Base-by-base conservation (phyloP, 2,797 vertebrate genomes). In the Phaenicophaeus curvirostris region DNA sequence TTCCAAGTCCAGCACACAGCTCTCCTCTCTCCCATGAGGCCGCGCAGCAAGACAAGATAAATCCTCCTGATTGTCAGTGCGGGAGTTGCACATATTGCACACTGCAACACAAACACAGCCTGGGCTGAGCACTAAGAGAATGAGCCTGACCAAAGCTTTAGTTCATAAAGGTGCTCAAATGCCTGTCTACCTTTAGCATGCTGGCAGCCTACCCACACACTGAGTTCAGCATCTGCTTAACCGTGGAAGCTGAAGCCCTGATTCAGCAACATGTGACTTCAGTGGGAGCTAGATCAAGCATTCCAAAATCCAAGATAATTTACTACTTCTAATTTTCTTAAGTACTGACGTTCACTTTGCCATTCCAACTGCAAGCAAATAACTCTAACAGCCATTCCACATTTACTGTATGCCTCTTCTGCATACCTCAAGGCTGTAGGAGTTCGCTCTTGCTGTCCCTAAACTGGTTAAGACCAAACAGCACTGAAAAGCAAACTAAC, bases 181-280 rank as follows among this genome's bases (percentile, higher is more conserved):
- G 0, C 11, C 13, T 19, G 53, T 37, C 79, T 21, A 28, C 63
- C 57, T 80, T 63, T 4, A 79, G 39, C 90, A 85, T 6, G 15
- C 20, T 14, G 66, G n/a, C 63, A 41, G 54, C 16, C 55, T 57
- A 41, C 4, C 44, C 63, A 81, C 58, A 35, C 1, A 30, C 16
- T 63, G 46, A 94, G 48, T 37, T 79, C 59, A 63, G 74, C 77
- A 87, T 76, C 80, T 93, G 84, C 90, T 88, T 85, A 90, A 78
- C 11, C 57, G 77, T 59, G 44, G 75, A 89, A 78, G 62, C 51
- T 84, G 77, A 95, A 95, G 74, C 59, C 80, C 90, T 94, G 87
- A 95, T 82, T 96, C 96, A 96, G 91, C 39, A 0, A 81, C 94
- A 92, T 74, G 92, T 90, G 96, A 93, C 67, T 93, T 79, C 14